phyloP scores from a whole-genome alignment of 1,140 invertebrate genomes.

The Apis florea region DNA sequence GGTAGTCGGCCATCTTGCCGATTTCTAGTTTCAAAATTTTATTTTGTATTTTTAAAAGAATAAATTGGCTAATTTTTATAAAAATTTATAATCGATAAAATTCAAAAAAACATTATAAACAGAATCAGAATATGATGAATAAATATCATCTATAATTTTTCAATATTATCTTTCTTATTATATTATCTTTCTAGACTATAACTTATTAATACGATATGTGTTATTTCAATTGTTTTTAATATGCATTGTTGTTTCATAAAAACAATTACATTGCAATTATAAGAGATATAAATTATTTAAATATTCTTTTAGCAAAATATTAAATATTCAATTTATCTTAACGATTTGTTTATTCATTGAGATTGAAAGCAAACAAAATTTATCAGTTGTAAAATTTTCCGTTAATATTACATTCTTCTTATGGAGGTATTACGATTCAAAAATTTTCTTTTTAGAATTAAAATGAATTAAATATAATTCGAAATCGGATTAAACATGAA shows the following conservation, averaged over 20 bases:
- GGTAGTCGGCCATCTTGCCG: conserved; percentile 1
- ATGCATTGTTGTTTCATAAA: not conserved
- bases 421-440: not conserved
- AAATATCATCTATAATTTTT: not conserved
- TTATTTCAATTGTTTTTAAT: not conserved
- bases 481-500: too few relatives aligned
- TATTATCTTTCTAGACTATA: not conserved
- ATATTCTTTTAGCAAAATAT: not conserved
- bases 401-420: not conserved
- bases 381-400: not conserved
- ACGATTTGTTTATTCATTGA: not conserved
- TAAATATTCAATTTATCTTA: not conserved
- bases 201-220: not conserved
- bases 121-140: not conserved
- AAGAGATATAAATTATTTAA: not conserved
- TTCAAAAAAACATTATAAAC: not conserved
- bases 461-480: too few relatives aligned
- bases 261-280: not conserved
- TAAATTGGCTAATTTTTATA: not conserved
- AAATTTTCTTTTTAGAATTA: not conserved
- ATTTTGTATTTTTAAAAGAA: not conserved
- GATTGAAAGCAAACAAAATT: not conserved
- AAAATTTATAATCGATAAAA: not conserved
- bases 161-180: not conserved
- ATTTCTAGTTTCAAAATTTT: not conserved